Percentiles rank a stretch among this genome's conserved stretches.
Evolutionary conservation across 2,888 invertebrate species (phyloP).

Genomic region (Vanessa cardui): DNA sequence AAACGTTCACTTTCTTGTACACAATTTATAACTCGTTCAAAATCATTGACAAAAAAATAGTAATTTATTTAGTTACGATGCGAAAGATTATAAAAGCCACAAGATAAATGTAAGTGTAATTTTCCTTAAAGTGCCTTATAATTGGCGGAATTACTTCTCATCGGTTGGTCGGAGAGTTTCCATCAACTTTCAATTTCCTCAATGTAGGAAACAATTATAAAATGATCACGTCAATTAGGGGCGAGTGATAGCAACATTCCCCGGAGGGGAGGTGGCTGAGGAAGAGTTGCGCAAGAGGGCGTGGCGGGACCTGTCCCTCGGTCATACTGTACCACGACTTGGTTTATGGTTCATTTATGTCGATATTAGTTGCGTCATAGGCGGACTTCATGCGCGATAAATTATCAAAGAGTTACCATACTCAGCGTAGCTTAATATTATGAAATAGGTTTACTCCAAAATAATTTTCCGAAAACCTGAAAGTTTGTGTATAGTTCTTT

Average conservation of each 20-base stretch:
- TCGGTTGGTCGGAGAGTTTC: background rate
- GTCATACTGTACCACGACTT: slow-evolving; percentile 6
- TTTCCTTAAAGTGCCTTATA: background rate
- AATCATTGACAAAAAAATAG: too few species aligned
- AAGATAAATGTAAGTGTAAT: too few species aligned
- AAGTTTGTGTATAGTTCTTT: background rate
- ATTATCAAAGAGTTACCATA: background rate
- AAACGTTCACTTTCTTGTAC: too few species aligned
- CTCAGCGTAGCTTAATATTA: slow-evolving; percentile 4
- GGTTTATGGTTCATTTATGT: slow-evolving; percentile 26
- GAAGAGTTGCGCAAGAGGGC: slow-evolving; percentile 31
- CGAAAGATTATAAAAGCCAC: too few species aligned
- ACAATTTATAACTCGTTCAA: too few species aligned
- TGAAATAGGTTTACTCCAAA: background rate
- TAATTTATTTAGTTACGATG: too few species aligned
- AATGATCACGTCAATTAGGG: slow-evolving; percentile 18
- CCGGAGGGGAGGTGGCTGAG: slow-evolving; percentile 9
- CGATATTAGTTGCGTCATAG: slow-evolving; percentile 30
- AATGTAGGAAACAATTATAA: slow-evolving; percentile 16
- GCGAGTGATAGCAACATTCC: slow-evolving; percentile 8
- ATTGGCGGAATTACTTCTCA: background rate
- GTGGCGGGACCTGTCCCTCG: slow-evolving; percentile 25
- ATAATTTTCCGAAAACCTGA: background rate
- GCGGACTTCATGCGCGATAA: slow-evolving; percentile 1
- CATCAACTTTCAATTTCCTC: slow-evolving; percentile 12